Base-by-base conservation (phyloP, 1,140 invertebrate genomes). In the Drosophila setifemur region DNA sequence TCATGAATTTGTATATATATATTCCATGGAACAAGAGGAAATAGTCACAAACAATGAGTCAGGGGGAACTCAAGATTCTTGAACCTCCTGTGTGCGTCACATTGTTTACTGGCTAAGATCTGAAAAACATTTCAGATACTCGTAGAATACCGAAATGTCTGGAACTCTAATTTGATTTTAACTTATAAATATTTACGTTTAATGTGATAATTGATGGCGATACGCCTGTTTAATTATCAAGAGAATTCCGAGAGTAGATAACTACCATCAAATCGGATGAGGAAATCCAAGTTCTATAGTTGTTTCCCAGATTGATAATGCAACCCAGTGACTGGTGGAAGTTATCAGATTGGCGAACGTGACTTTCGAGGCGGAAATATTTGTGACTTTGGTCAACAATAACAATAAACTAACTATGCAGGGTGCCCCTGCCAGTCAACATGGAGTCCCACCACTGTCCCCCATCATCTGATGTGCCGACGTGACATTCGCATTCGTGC, bases 311-410 rank as follows among this genome's bases (percentile, higher is more conserved):
- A 23, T 31, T 25, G 57, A 57, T 28, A 61, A 37, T 43, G 28
- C 37, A 58, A 28, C 29, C 48, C 18, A 57, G 57, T 58, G 37
- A 61, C 37, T 58, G n/a, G n/a, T 40, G 6, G 4, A 26, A 61
- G 19, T 40, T 68, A 44, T 68, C 49, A 12, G 21, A 8, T 23
- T 44, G 67, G 67, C 29, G 67, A 70, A 70, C 67, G 67, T 70
- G 67, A 70, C 67, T 71, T 44, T 50, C 29, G 31, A 25, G 60
- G 16, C 53, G 18, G 52, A 58, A 49, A 57, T 47, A 55, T 28
- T 47, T 69, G 61, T 48, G 66, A 70, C 67, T 70, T 70, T 70
- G 66, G 37, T 70, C 43, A 42, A 48, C 63, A 67, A 43, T 35
- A 67, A 28, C 39, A 67, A 28, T 43, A 43, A 69, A 48, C 66